A percentile compares a stretch with the other conserved stretches of the same genome.
Evolutionary conservation across 2,797 vertebrate genomes (phyloP).

Genomic region (Pipistrellus pipistrellus): DNA sequence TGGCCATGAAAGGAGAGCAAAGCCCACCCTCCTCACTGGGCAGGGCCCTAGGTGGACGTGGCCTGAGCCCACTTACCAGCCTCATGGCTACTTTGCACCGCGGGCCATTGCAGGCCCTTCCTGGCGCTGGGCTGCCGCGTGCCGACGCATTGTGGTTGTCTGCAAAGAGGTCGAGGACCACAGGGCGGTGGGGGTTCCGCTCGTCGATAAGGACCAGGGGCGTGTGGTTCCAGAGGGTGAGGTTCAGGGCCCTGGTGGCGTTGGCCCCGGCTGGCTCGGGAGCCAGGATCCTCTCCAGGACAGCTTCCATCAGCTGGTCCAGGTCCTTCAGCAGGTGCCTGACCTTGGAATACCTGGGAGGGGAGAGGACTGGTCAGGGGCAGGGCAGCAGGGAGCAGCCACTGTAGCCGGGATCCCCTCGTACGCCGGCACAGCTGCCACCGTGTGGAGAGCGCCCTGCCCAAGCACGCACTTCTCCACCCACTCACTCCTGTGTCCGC

Average conservation of each 20-base stretch:
- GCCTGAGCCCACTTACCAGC: constrained; percentile 82
- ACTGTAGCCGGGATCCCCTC: background rate
- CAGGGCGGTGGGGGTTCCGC: constrained; percentile 79
- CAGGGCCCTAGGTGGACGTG: rapidly evolving
- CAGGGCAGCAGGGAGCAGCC: background rate
- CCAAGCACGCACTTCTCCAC: background rate
- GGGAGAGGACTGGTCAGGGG: background rate
- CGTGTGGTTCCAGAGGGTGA: constrained; percentile 88
- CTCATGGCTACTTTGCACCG: constrained; percentile 90
- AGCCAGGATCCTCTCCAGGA: constrained; percentile 87
- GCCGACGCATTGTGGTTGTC: constrained; percentile 2
- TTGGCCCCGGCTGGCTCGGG: background rate
- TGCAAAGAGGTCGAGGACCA: constrained; percentile 87
- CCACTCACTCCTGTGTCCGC: background rate
- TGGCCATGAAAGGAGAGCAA: background rate
- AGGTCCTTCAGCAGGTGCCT: constrained; percentile 87
- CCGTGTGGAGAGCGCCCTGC: background rate
- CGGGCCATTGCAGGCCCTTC: background rate
- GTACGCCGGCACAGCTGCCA: background rate
- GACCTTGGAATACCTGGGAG: constrained; percentile 87
- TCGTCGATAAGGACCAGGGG: constrained; percentile 90
- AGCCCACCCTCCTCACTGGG: background rate
- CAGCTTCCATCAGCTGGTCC: constrained; percentile 88
- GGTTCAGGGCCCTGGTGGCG: constrained; percentile 66
- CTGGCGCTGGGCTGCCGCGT: background rate